Evolutionary conservation across 2,888 invertebrate genomes (phyloP).

Genomic region (Himalopsyche japonica): DNA sequence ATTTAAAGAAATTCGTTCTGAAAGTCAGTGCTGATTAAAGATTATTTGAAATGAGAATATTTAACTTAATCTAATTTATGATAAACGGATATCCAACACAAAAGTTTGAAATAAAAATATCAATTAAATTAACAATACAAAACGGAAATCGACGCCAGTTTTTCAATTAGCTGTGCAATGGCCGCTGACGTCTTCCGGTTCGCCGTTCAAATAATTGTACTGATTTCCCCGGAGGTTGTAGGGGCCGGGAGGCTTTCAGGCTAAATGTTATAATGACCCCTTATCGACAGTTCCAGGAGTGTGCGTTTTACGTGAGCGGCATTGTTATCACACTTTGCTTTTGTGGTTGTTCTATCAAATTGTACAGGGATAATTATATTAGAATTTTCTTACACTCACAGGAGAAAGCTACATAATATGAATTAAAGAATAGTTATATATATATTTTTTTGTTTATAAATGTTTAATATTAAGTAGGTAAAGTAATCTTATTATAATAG

Average conservation of each 20-base stretch:
- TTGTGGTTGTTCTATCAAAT: not conserved
- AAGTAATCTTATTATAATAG: too few relatives aligned
- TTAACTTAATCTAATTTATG: too few relatives aligned
- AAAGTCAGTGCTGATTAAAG: too few relatives aligned
- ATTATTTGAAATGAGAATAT: too few relatives aligned
- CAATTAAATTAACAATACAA: not conserved
- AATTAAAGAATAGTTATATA: not conserved
- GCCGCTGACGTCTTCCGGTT: not conserved
- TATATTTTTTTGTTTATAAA: too few relatives aligned
- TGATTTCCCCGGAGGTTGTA: slow-evolving; percentile 14
- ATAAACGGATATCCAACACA: too few relatives aligned
- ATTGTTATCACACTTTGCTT: not conserved
- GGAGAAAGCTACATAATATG: not conserved
- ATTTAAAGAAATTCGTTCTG: too few relatives aligned
- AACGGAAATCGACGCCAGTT: not conserved
- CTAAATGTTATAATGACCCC: slow-evolving; percentile 22
- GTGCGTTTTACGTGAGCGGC: slow-evolving; percentile 12
- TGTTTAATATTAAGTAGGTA: too few relatives aligned
- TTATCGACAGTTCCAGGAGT: slow-evolving; percentile 15
- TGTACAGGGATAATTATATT: not conserved
- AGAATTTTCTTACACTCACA: not conserved
- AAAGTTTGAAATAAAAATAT: not conserved
- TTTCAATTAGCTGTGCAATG: not conserved
- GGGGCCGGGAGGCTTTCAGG: slow-evolving; percentile 8
- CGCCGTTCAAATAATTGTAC: slow-evolving; percentile 11